phyloP scores from a whole-genome alignment of 2,113 vertebrate species.

The Archocentrus centrarchus region DNA sequence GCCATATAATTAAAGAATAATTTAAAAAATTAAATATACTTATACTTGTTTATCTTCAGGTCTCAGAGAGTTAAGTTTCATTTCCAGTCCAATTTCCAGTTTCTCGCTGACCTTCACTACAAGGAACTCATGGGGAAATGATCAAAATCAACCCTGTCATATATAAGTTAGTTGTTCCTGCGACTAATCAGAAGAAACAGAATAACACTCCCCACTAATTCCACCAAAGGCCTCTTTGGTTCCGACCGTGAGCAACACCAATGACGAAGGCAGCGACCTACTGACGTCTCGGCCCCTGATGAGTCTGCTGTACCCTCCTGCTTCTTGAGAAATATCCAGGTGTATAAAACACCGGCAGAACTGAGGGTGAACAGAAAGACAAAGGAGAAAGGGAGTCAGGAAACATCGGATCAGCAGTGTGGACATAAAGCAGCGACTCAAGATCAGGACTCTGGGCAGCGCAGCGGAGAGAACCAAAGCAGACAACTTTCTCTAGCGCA shows the following conservation, averaged over 20 bases:
- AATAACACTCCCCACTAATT: conserved; percentile 45
- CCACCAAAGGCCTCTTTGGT: conserved; percentile 52
- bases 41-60: neutral
- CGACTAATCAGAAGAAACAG: conserved; percentile 46
- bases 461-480: conserved; percentile 40
- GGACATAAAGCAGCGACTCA: conserved; percentile 64
- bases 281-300: conserved; percentile 88
- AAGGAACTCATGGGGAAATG: neutral
- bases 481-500: conserved; percentile 45
- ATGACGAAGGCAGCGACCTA: conserved; percentile 83
- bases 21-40: neutral
- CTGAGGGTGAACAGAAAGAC: conserved; percentile 55
- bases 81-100: neutral
- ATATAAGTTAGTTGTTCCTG: conserved; percentile 52
- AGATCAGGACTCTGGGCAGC: conserved; percentile 82
- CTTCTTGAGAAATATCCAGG: conserved; percentile 71
- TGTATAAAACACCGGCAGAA: conserved; percentile 86
- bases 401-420: conserved; percentile 42
- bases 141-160: conserved; percentile 37
- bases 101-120: neutral
- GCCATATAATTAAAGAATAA: neutral
- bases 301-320: conserved; percentile 68
- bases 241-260: conserved; percentile 72
- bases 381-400: conserved; percentile 69
- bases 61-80: neutral